Percentiles rank a stretch among this genome's conserved stretches.
phyloP scores from a whole-genome alignment of 2,113 vertebrate genomes.

The Channa argus region DNA sequence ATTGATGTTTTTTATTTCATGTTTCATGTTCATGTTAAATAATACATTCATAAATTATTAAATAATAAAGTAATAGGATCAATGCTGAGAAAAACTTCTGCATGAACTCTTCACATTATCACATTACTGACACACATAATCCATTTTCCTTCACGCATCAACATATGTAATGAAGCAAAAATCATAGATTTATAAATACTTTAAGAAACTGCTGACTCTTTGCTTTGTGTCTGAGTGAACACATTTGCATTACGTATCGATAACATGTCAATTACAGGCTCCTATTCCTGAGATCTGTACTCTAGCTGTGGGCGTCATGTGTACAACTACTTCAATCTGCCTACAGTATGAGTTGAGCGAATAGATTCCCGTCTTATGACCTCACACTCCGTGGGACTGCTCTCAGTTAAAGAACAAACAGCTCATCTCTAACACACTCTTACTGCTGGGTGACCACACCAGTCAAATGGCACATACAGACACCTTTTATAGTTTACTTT shows the following conservation, averaged over 20 bases:
- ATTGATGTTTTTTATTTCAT: too few relatives aligned
- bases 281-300: constrained; percentile 53
- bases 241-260: constrained; percentile 15
- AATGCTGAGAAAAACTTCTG: neutral
- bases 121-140: constrained; percentile 8
- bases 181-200: constrained; percentile 10
- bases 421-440: constrained; percentile 30
- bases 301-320: constrained; percentile 26
- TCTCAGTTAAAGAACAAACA: constrained; percentile 49
- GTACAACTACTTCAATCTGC: constrained; percentile 46
- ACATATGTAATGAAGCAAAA: neutral
- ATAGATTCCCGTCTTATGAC: constrained; percentile 56
- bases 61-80: too few relatives aligned
- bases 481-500: neutral
- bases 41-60: too few relatives aligned
- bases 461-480: neutral
- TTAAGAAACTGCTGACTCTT: constrained; percentile 1
- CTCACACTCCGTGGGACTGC: constrained; percentile 47
- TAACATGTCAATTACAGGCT: constrained; percentile 30
- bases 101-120: constrained; percentile 13
- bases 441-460: neutral
- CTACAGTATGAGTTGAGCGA: constrained; percentile 48
- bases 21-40: too few relatives aligned
- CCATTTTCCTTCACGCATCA: neutral
- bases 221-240: constrained; percentile 25